Evolutionary conservation across 2,113 vertebrate species (phyloP), one percentile per base, ranked within the genome.

Genomic region (Ochotona princeps): DNA sequence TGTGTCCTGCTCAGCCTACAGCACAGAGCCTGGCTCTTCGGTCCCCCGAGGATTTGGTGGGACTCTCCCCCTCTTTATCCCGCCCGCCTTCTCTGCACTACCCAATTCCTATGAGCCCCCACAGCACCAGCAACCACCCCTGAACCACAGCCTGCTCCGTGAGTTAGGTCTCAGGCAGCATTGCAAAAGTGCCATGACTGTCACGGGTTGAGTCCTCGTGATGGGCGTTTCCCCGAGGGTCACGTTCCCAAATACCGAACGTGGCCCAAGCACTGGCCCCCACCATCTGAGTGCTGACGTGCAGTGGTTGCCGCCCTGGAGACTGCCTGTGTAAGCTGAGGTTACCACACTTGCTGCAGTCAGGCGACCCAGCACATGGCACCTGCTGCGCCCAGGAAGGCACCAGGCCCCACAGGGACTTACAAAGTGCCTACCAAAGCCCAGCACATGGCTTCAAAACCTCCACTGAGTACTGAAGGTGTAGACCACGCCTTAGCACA

Each of bases 11-110:
- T 65, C 23, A 2, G 10, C 2, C 21, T 49, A 4, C 78, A 70
- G 2, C 67, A 32, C 2, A 5, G 4, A 5, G 15, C 23, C 38
- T 21, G 25, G 28, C 9, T 9, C 1, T 47, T 9, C 15, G 5
- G 0, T 1, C 28, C 32, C 66, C 35, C 12, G 75, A 25, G 28
- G 35, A 60, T 13, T 70, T 20, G 66, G 26, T 0, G 11, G 30
- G 28, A 38, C 65, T 63, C 21, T 15, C 60, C 30, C 44, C 30
- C 49, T 32, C 76, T 9, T 60, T 12, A 8, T 66, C n/a, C 54
- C 51, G 67, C 3, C 14, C 7, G 70, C 49, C 65, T 54, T 28
- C 17, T 30, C 76, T 54, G 1, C 6, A 67, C 30, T 35, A 3
- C 44, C 7, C 54, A 15, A 47, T 10, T 47, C 30, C 32, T 5